Conservation (phyloP, 2,797 vertebrate genomes). For the Esox masquinongy region DNA sequence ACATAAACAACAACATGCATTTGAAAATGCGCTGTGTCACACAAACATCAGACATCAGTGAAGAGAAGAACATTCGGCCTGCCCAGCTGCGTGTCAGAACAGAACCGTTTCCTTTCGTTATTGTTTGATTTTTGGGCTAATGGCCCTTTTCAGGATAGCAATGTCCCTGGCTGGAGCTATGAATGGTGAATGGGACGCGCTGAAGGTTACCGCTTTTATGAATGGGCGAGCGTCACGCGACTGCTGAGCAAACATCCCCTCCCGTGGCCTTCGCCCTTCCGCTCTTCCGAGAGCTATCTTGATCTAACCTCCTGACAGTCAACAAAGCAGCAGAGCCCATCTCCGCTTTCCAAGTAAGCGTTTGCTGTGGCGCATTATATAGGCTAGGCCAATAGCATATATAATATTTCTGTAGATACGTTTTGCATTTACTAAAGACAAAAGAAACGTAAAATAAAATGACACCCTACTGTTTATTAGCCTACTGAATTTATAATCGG, state of each 20-base stretch:
- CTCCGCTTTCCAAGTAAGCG: background rate
- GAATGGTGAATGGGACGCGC: constrained; percentile 78
- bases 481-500: background rate
- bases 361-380: background rate
- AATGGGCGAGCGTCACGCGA: constrained; percentile 90
- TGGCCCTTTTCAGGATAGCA: constrained; percentile 13
- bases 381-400: background rate
- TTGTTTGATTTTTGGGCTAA: background rate
- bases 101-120: background rate
- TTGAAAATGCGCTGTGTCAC: background rate
- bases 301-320: constrained; percentile 46
- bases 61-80: background rate
- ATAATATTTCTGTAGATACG: background rate
- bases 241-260: constrained; percentile 78
- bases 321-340: constrained; percentile 8
- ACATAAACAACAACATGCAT: no score
- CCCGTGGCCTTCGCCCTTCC: constrained; percentile 68
- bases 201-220: constrained; percentile 88
- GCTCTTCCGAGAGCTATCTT: constrained; percentile 15
- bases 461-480: background rate
- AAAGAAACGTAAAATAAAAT: background rate
- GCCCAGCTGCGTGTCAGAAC: background rate
- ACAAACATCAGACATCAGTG: constrained; percentile 12
- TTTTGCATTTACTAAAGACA: no score
- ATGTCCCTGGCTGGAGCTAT: constrained; percentile 39